Percentiles rank a stretch among this genome's conserved stretches.
These are phyloP conservation scores for Phaenicophaeus curvirostris DNA, from an alignment of 2,797 vertebrate species.

Conservation along the genomic window DNA sequence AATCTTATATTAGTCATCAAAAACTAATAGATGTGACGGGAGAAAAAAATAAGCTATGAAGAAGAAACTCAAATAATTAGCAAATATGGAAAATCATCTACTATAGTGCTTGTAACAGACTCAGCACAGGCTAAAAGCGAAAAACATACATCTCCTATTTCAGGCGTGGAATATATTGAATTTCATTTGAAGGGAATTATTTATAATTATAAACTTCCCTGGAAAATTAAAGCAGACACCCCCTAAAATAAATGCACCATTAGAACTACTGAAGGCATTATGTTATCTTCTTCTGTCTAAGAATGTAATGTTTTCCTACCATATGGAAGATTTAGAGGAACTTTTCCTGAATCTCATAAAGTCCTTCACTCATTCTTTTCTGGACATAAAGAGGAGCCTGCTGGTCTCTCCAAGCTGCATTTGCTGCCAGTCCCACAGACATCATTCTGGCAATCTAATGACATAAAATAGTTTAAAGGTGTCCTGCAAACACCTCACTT, in stretches of 20 bases:
- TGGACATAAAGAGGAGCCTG: neutral
- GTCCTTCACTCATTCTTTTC: neutral
- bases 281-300: neutral
- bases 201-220: neutral
- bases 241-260: neutral
- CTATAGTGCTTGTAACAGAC: neutral
- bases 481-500: neutral
- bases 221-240: neutral
- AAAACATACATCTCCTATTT: neutral
- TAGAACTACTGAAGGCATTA: neutral
- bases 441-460: neutral
- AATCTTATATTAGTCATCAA: conserved; percentile 28
- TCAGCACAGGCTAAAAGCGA: neutral
- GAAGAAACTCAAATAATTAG: conserved; percentile 44
- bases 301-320: neutral
- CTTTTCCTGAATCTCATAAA: neutral
- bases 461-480: neutral
- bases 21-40: conserved; percentile 26
- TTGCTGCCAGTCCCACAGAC: neutral
- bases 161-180: neutral
- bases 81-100: conserved; percentile 15
- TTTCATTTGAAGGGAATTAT: conserved; percentile 1
- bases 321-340: neutral
- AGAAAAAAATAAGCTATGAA: conserved; percentile 40
- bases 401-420: neutral